Evolutionary conservation across 2,113 vertebrate species (phyloP).

Genomic region (Ammospiza nelsoni): DNA sequence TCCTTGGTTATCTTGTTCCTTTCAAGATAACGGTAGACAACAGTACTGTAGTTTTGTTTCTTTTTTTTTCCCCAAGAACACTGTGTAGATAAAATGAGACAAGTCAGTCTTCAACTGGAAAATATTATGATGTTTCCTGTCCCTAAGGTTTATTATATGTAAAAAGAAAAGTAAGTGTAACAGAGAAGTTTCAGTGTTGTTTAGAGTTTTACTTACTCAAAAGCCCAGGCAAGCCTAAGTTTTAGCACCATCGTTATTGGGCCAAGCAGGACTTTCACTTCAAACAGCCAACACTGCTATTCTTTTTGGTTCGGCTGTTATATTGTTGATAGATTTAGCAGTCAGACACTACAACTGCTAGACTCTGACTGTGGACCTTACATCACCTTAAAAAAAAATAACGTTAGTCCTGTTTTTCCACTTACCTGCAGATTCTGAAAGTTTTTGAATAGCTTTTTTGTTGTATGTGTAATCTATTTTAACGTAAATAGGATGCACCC

Average conservation of each 20-base stretch:
- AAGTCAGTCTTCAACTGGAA: neutral
- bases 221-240: neutral
- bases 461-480: neutral
- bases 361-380: neutral
- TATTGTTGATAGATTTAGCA: neutral
- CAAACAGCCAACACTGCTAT: neutral
- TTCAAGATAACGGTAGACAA: neutral
- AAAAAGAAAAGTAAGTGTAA: neutral
- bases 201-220: neutral
- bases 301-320: neutral
- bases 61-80: neutral
- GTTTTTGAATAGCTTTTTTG: neutral
- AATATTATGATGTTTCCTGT: neutral
- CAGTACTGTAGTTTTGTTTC: neutral
- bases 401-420: neutral
- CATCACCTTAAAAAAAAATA: neutral
- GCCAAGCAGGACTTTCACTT: neutral
- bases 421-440: neutral
- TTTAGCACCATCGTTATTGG: neutral
- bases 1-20: neutral
- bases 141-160: neutral
- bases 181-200: neutral
- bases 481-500: neutral
- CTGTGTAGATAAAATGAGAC: neutral
- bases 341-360: neutral